Evolutionary conservation across 2,113 vertebrate genomes (phyloP).

Genomic region (Urocynchramus pylzowi): DNA sequence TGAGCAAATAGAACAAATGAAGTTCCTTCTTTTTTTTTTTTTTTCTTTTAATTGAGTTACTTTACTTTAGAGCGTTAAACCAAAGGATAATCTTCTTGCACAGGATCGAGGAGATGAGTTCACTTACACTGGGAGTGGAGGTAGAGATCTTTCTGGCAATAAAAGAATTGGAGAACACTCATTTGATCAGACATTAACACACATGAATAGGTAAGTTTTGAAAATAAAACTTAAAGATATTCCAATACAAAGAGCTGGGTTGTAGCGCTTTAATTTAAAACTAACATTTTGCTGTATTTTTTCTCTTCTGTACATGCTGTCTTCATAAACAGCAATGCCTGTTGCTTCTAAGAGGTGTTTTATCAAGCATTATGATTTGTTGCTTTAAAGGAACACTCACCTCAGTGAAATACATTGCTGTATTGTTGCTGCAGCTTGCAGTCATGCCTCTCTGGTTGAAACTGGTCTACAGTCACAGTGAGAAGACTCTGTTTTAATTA

Average conservation of each 20-base stretch:
- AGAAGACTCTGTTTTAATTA: neutral
- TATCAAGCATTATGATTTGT: neutral
- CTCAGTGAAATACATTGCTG: neutral
- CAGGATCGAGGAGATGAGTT: conserved; percentile 98
- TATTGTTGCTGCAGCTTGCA: neutral
- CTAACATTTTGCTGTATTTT: neutral
- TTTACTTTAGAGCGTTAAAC: conserved; percentile 27
- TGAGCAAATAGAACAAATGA: neutral
- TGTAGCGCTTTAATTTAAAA: neutral
- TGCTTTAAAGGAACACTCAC: neutral
- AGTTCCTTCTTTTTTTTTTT: neutral
- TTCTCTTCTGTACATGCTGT: neutral
- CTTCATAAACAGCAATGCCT: neutral
- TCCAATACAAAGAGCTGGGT: neutral
- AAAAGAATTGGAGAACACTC: conserved; percentile 97
- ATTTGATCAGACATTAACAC: conserved; percentile 96
- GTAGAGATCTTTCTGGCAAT: conserved; percentile 97
- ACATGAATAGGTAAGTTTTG: conserved; percentile 93
- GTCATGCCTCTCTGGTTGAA: neutral
- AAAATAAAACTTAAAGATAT: neutral
- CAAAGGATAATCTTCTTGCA: conserved; percentile 44
- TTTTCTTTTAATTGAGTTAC: neutral
- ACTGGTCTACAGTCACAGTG: neutral
- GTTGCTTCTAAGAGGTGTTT: neutral
- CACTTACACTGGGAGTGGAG: conserved; percentile 97